Conservation (phyloP, 1,140 invertebrate species). For the Brachionus angularis region DNA sequence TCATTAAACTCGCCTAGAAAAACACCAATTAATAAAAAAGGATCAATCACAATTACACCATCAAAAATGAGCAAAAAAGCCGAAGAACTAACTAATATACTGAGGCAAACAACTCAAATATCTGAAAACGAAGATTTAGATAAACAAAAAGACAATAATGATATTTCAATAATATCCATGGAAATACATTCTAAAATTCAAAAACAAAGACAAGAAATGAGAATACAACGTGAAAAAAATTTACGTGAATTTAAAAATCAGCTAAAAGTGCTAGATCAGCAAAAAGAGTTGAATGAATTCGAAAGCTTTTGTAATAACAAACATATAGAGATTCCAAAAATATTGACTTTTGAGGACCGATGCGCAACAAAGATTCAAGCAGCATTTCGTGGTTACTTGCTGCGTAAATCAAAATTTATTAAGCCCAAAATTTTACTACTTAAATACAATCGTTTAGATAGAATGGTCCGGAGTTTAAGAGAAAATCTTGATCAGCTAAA, state of each 20-base stretch:
- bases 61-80: no score
- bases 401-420: conserved; percentile 34
- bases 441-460: neutral
- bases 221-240: conserved; percentile 14
- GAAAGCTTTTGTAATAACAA: conserved; percentile 1
- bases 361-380: conserved; percentile 28
- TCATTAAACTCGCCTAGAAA: no score
- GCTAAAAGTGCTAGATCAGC: neutral
- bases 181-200: conserved; percentile 33
- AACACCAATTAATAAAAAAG: no score
- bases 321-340: neutral
- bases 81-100: no score
- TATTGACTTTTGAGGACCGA: neutral
- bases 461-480: neutral
- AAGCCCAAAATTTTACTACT: conserved; percentile 4
- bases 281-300: neutral
- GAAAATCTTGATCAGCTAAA: neutral
- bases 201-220: conserved; percentile 39
- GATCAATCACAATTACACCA: no score
- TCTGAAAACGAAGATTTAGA: neutral
- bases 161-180: conserved; percentile 9
- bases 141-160: conserved; percentile 32
- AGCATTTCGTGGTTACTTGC: neutral
- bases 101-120: neutral
- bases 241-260: conserved; percentile 26